phyloP scores from a whole-genome alignment of 2,888 invertebrate genomes.

The Drosophila nigricruria region DNA sequence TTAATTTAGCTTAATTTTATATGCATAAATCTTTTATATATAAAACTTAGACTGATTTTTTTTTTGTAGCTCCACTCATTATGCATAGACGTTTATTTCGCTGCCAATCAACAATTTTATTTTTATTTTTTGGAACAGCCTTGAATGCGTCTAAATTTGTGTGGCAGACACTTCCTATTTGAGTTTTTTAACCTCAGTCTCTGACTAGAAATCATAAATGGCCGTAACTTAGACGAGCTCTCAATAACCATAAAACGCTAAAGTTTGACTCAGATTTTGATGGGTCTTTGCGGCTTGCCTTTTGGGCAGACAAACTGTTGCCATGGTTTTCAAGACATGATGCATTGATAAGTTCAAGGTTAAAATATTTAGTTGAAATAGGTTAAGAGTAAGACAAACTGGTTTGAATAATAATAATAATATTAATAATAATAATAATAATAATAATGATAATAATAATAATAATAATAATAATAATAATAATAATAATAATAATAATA shows the following conservation, averaged over 20 bases:
- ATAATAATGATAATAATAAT: background rate
- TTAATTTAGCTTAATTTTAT: background rate
- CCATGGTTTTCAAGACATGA: constrained; percentile 3
- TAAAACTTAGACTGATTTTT: background rate
- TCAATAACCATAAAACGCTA: constrained; percentile 28
- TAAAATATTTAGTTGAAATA: constrained; percentile 1
- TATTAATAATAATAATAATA: background rate
- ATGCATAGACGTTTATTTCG: constrained; percentile 12
- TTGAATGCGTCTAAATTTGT: constrained; percentile 49
- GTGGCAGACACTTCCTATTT: constrained; percentile 62
- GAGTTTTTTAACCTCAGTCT: constrained; percentile 67
- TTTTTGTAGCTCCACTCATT: constrained; percentile 3
- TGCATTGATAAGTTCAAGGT: constrained; percentile 47
- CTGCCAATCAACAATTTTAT: constrained; percentile 2
- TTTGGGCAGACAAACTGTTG: constrained; percentile 19
- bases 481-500: background rate
- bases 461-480: background rate
- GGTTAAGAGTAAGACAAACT: background rate
- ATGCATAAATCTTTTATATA: constrained; percentile 21
- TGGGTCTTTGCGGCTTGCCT: constrained; percentile 15
- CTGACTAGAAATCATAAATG: constrained; percentile 24
- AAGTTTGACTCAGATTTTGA: constrained; percentile 21
- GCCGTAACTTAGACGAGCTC: constrained; percentile 34
- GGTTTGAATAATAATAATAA: background rate
- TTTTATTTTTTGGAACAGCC: constrained; percentile 24